These are phyloP conservation scores for Habropoda laboriosa DNA, from an alignment of 1,140 invertebrate species.

Conservation along the genomic window DNA sequence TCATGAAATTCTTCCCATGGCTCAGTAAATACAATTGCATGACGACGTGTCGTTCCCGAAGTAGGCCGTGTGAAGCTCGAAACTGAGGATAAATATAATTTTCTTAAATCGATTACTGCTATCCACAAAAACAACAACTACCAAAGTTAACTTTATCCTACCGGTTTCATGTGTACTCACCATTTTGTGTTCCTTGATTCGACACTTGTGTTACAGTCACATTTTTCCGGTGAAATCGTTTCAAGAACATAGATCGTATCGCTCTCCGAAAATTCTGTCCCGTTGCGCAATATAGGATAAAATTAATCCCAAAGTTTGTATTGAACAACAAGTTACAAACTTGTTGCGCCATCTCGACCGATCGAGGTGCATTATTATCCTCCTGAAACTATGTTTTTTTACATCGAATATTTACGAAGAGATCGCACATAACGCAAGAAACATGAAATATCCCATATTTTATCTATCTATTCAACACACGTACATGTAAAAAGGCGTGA, in stretches of 20 bases:
- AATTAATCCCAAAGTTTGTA: conserved; percentile 93
- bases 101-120: not conserved
- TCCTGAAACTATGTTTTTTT: conserved; percentile 49
- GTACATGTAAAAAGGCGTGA: conserved; percentile 83
- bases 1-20: conserved; percentile 81
- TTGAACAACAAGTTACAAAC: conserved; percentile 86
- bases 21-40: conserved; percentile 78
- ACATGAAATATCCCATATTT: not conserved
- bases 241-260: conserved; percentile 76
- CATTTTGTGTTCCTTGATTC: conserved; percentile 52
- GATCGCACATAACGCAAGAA: not conserved
- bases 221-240: conserved; percentile 69
- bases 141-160: not conserved
- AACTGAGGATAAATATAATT: conserved; percentile 20
- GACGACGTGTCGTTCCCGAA: conserved; percentile 72
- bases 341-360: conserved; percentile 83
- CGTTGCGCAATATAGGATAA: conserved; percentile 91
- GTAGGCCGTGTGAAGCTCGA: conserved; percentile 8
- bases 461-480: conserved; percentile 51
- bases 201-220: conserved; percentile 26
- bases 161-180: conserved; percentile 28
- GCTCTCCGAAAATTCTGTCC: conserved; percentile 90
- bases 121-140: not conserved
- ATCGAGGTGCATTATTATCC: conserved; percentile 48
- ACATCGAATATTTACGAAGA: not conserved